phyloP scores from a whole-genome alignment of 2,113 vertebrate genomes.

The Taxidea taxus region DNA sequence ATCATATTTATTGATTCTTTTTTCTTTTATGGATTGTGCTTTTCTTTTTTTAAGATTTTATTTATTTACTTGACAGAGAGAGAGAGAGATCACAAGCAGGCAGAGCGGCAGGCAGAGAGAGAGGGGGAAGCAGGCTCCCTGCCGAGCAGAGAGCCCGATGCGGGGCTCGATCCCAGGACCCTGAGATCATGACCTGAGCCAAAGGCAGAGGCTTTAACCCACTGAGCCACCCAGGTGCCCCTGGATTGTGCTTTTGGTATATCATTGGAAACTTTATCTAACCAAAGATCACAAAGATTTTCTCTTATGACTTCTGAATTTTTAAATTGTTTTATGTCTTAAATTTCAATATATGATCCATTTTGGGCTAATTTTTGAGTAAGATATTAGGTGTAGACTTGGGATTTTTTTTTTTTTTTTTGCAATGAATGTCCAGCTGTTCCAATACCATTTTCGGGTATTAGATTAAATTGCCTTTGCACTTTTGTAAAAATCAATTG shows the following conservation, averaged over 20 bases:
- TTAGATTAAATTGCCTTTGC: not conserved
- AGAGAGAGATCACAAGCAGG: too few species aligned
- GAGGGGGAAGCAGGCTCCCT: too few species aligned
- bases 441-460: not conserved
- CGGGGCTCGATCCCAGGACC: too few species aligned
- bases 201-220: too few species aligned
- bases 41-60: too few species aligned
- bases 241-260: not conserved
- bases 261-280: not conserved
- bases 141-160: too few species aligned
- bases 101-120: too few species aligned
- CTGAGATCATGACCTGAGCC: too few species aligned
- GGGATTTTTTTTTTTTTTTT: not conserved
- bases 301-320: not conserved
- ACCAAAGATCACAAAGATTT: not conserved
- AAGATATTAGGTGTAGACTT: not conserved
- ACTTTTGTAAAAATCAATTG: not conserved
- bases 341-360: not conserved
- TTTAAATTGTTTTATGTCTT: not conserved
- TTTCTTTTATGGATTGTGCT: not conserved
- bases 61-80: too few species aligned
- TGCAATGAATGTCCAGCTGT: not conserved
- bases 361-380: not conserved
- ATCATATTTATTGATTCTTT: not conserved
- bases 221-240: too few species aligned